Base-by-base conservation (phyloP, 2,888 invertebrate species). In the Phrixothrix hirtus region DNA sequence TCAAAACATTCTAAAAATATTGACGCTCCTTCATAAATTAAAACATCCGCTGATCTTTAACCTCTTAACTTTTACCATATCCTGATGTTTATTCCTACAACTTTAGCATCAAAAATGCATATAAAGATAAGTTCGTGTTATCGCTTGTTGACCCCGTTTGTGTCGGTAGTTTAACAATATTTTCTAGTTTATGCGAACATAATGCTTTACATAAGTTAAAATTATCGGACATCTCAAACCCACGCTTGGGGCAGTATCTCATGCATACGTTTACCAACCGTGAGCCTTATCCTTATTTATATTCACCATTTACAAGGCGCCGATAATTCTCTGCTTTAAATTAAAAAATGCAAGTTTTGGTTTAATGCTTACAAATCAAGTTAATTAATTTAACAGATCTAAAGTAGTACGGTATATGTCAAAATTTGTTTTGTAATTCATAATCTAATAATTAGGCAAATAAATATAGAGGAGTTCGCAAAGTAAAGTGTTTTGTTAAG, bases 141-240 rank as follows among this genome's bases (percentile, higher is more conserved):
- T 54, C 54, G 38, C 34, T 21, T 30, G 26, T 32, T 54, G 54
- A 54, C 54, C 54, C 25, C 6, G 14, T 25, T 31, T 14, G 46
- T 35, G 31, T 32, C 45, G 39, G 37, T 35, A 26, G 35, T 35
- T 35, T n/a, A 32, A 42, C 32, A 37, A 58, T 59, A 59, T 60
- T 60, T 60, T 63, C 62, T 63, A 62, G 62, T 62, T 63, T 63
- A 62, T 59, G 59, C 61, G 54, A 59, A 60, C 62, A 63, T 67
- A 69, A 67, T 67, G 66, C 63, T 67, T 66, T 61, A 68, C 69
- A 68, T 69, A 69, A 69, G 67, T 69, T 69, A 68, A 69, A 69
- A 68, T 69, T 68, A 69, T 69, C 69, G 66, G 68, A 68, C 69
- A 67, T 69, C 68, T 69, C 62, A 51, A 60, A 64, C 69, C 66